Conservation (phyloP, 1,140 invertebrate species). For the Drosophila simulans region DNA sequence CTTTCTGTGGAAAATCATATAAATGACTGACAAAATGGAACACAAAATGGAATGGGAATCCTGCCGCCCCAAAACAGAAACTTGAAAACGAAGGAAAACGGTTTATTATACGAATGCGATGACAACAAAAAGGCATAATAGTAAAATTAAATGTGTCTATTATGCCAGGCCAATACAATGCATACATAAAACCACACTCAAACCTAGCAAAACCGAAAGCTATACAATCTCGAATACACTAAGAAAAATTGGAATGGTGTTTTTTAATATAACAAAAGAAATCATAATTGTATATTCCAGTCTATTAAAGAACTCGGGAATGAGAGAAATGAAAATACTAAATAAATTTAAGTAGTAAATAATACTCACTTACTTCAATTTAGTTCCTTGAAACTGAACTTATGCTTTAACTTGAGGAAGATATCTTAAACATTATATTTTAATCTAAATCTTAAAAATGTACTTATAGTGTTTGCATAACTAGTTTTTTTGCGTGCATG, state of each 20-base stretch:
- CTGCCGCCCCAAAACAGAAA: slow-evolving; percentile 47
- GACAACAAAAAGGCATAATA: slow-evolving; percentile 83
- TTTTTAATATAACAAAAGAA: too few relatives aligned
- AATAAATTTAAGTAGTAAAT: too few relatives aligned
- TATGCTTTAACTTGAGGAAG: not conserved
- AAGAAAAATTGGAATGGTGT: not conserved
- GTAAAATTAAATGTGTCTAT: slow-evolving; percentile 83
- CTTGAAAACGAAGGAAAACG: slow-evolving; percentile 71
- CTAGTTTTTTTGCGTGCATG: slow-evolving; percentile 12
- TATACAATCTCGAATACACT: slow-evolving; percentile 33
- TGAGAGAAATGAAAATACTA: too few relatives aligned
- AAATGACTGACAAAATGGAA: slow-evolving; percentile 75
- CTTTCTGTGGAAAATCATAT: slow-evolving; percentile 65
- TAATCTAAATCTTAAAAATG: not conserved
- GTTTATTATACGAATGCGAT: slow-evolving; percentile 82
- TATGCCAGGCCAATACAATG: slow-evolving; percentile 80
- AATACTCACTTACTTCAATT: too few relatives aligned
- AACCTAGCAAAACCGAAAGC: slow-evolving; percentile 11
- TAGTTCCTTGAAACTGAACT: too few relatives aligned
- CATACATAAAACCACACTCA: slow-evolving; percentile 75
- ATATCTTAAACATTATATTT: not conserved
- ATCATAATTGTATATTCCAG: too few relatives aligned
- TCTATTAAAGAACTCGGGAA: too few relatives aligned
- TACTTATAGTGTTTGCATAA: too few relatives aligned
- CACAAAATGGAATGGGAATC: slow-evolving; percentile 27